Conservation (phyloP, 2,888 invertebrate species). For the Netelia inedita region DNA sequence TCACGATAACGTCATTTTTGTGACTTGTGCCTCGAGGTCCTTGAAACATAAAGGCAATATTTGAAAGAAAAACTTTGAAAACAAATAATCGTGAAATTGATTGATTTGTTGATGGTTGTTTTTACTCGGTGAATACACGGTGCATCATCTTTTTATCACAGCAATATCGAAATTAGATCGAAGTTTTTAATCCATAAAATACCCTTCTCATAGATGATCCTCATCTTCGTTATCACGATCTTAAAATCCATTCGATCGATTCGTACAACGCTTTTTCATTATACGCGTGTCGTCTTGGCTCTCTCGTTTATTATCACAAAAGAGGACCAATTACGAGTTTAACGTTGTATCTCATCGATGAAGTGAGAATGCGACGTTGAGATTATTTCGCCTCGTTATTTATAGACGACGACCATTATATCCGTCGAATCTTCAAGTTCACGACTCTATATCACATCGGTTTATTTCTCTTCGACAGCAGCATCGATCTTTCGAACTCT, state of each 20-base stretch:
- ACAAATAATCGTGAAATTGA: background rate
- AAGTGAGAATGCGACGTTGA: slow-evolving; percentile 7
- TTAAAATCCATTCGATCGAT: slow-evolving; percentile 1
- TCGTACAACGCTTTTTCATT: background rate
- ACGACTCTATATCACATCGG: slow-evolving; percentile 28
- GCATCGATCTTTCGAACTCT: slow-evolving; percentile 53
- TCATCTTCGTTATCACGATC: background rate
- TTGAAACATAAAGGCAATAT: slow-evolving; percentile 18
- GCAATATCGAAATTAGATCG: slow-evolving; percentile 45
- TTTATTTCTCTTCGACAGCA: slow-evolving; percentile 53
- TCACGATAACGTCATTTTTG: background rate
- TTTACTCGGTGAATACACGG: slow-evolving; percentile 31
- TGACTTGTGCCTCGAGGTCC: background rate
- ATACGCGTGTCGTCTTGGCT: background rate
- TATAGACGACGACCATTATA: slow-evolving; percentile 48
- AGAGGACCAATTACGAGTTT: background rate
- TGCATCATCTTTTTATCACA: slow-evolving; percentile 59
- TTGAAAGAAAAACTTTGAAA: background rate
- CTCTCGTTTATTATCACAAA: background rate
- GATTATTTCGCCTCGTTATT: slow-evolving; percentile 42
- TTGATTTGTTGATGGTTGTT: slow-evolving; percentile 18
- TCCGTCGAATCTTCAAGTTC: slow-evolving; percentile 43
- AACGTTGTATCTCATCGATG: background rate
- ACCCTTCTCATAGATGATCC: background rate
- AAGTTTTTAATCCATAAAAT: slow-evolving; percentile 16